A percentile compares a stretch with the other conserved stretches of the same genome.
phyloP scores from a whole-genome alignment of 2,113 vertebrate genomes.

The Lampris megalopsis region DNA sequence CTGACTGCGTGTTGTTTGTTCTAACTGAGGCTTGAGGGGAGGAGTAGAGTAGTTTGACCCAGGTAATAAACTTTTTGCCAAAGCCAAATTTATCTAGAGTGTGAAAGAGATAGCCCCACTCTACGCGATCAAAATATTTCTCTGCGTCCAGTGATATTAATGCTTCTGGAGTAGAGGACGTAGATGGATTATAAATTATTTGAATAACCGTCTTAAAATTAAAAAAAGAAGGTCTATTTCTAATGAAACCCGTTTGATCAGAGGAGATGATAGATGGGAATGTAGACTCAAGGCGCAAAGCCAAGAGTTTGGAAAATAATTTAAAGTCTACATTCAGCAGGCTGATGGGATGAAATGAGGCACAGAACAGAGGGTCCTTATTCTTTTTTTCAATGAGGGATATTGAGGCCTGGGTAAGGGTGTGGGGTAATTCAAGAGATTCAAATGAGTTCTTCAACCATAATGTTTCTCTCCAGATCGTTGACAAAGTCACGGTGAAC shows the following conservation, averaged over 20 bases:
- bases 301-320: conserved; percentile 11
- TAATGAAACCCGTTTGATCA: too few species aligned
- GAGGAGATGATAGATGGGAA: too few species aligned
- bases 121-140: conserved; percentile 13
- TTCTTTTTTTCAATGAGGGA: conserved; percentile 5
- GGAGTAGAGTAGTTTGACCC: conserved; percentile 7
- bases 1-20: neutral
- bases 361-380: neutral
- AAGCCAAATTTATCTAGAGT: neutral
- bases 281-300: neutral
- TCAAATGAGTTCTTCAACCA: conserved; percentile 3
- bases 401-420: neutral
- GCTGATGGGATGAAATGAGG: conserved; percentile 1
- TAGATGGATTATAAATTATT: conserved; percentile 6
- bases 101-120: conserved; percentile 16
- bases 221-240: neutral
- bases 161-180: neutral
- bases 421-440: neutral
- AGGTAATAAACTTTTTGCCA: neutral
- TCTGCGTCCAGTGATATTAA: conserved; percentile 9
- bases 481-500: neutral
- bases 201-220: conserved; percentile 1
- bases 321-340: conserved; percentile 12
- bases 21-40: neutral
- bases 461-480: neutral